phyloP scores from a whole-genome alignment of 2,113 vertebrate species.

The Rutilus rutilus region DNA sequence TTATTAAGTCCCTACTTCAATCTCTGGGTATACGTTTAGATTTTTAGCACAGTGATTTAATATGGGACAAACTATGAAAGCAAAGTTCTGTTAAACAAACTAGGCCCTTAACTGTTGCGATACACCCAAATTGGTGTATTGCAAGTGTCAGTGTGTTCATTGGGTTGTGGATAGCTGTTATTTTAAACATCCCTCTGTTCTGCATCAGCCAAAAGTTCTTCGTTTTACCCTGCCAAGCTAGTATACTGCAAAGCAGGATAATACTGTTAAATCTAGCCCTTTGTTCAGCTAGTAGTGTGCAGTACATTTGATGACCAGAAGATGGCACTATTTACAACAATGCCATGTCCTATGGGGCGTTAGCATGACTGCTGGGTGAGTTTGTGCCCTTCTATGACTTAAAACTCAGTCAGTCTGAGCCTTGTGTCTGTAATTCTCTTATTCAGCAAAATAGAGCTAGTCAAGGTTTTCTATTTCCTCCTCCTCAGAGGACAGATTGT shows the following conservation, averaged over 20 bases:
- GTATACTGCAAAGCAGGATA: conserved; percentile 68
- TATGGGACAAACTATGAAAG: not conserved
- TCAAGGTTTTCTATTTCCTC: conserved; percentile 61
- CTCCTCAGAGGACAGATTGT: conserved; percentile 73
- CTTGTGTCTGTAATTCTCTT: conserved; percentile 35
- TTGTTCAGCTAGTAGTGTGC: not conserved
- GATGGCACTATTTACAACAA: conserved; percentile 35
- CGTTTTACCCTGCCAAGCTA: conserved; percentile 62
- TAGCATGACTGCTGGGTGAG: not conserved
- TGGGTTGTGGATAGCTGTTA: conserved; percentile 9
- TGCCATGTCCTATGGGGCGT: not conserved
- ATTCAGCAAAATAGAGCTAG: conserved; percentile 54
- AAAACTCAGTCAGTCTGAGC: conserved; percentile 48
- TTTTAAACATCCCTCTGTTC: conserved; percentile 61
- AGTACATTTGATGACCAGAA: conserved; percentile 39
- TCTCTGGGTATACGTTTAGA: conserved; percentile 26
- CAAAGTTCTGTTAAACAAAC: not conserved
- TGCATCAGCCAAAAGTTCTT: conserved; percentile 67
- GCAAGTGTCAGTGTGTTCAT: not conserved
- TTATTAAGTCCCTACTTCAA: conserved; percentile 19
- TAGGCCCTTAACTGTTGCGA: not conserved
- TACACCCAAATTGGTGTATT: conserved; percentile 11
- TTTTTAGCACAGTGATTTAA: conserved; percentile 58
- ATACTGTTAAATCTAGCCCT: conserved; percentile 46
- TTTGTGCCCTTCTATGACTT: conserved; percentile 34